Evolutionary conservation across 1,140 invertebrate species (phyloP).

Genomic region (Chelonus insularis): DNA sequence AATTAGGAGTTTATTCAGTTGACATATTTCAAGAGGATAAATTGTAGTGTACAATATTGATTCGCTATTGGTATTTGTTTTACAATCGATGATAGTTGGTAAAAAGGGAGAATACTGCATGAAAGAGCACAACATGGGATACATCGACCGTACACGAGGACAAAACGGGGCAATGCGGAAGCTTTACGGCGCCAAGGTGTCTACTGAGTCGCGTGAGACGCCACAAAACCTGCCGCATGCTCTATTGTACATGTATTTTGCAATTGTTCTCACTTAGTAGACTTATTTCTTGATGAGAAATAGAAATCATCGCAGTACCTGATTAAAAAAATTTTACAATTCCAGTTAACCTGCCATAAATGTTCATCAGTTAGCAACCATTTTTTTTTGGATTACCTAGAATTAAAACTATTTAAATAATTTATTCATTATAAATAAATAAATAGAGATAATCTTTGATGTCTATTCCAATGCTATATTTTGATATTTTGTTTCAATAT

Average conservation of each 20-base stretch:
- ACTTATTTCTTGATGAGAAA: neutral
- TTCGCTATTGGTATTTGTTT: slow-evolving; percentile 13
- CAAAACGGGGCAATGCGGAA: slow-evolving; percentile 36
- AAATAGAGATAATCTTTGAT: no score
- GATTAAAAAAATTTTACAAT: no score
- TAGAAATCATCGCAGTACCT: neutral
- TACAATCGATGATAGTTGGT: neutral
- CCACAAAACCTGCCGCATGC: slow-evolving; percentile 29
- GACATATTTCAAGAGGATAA: slow-evolving; percentile 19
- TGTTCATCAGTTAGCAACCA: neutral
- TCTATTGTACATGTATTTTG: neutral
- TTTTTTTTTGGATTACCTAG: no score
- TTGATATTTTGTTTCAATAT: no score
- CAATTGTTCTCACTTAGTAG: slow-evolving; percentile 10
- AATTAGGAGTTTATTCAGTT: slow-evolving; percentile 28
- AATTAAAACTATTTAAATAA: no score
- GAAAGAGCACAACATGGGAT: slow-evolving; percentile 15
- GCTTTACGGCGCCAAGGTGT: slow-evolving; percentile 34
- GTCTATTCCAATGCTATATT: no score
- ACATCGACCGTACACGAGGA: slow-evolving; percentile 30
- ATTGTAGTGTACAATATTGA: slow-evolving; percentile 23
- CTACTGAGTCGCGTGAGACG: slow-evolving; percentile 37
- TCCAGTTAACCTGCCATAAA: neutral
- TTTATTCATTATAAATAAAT: no score
- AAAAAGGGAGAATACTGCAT: neutral